These are phyloP conservation scores for Aldabrachelys gigantea DNA, from an alignment of 2,113 vertebrate species.

Conservation along the genomic window DNA sequence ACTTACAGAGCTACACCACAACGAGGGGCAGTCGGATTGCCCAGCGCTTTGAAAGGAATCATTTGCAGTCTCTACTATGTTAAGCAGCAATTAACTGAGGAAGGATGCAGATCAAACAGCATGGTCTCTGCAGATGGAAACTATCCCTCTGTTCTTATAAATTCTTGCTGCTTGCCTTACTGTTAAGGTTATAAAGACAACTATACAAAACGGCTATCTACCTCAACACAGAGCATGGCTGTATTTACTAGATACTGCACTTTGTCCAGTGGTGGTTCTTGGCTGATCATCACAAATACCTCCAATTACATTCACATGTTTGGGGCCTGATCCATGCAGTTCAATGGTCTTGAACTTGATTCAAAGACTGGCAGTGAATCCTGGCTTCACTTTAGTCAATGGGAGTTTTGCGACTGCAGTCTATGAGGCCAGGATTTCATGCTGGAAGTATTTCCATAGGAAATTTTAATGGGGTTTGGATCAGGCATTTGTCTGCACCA, in stretches of 20 bases:
- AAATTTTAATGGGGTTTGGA: not conserved
- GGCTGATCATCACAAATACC: not conserved
- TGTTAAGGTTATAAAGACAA: not conserved
- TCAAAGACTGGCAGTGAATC: not conserved
- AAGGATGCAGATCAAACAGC: not conserved
- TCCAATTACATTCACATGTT: not conserved
- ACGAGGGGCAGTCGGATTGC: not conserved
- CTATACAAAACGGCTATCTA: not conserved
- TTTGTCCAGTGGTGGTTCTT: not conserved
- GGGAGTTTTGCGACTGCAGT: not conserved
- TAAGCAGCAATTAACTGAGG: not conserved
- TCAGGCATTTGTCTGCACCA: not conserved
- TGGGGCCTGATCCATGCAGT: not conserved
- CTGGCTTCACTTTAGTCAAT: not conserved
- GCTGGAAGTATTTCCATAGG: not conserved
- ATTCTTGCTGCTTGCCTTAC: not conserved
- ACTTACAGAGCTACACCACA: not conserved
- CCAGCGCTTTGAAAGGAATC: not conserved
- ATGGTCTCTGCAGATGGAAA: not conserved
- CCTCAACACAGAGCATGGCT: not conserved
- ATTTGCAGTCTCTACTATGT: not conserved
- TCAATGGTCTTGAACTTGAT: not conserved
- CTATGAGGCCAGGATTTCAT: not conserved
- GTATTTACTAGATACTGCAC: not conserved
- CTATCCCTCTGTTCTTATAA: not conserved